Conservation (phyloP, 2,888 invertebrate genomes). For the Cataglyphis albicans region DNA sequence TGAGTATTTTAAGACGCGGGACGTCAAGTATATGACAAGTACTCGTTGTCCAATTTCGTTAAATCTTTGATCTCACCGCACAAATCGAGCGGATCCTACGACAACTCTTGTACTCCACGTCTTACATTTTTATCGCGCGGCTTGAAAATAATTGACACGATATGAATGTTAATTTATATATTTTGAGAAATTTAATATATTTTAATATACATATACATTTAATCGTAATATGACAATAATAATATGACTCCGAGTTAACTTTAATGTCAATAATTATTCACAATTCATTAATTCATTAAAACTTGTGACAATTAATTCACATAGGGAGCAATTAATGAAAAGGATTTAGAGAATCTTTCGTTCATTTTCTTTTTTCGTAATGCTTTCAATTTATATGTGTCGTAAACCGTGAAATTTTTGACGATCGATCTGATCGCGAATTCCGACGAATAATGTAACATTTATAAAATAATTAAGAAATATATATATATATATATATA, state of each 20-base stretch:
- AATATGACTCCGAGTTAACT: not conserved
- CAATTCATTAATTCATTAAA: not conserved
- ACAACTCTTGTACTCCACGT: conserved; percentile 31
- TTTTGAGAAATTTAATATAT: conserved; percentile 9
- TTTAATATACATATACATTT: not conserved
- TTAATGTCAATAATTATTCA: not conserved
- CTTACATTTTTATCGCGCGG: conserved; percentile 22
- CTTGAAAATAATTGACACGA: not conserved
- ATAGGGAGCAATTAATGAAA: not conserved
- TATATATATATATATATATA: too few species aligned
- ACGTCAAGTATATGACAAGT: conserved; percentile 41
- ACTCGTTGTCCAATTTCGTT: conserved; percentile 55
- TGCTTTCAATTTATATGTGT: not conserved
- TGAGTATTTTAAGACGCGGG: conserved; percentile 49
- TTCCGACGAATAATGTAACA: not conserved
- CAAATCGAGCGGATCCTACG: not conserved
- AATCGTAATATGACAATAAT: not conserved
- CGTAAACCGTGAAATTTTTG: not conserved
- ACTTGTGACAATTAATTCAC: not conserved
- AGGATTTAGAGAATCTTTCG: not conserved
- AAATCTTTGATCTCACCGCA: conserved; percentile 56
- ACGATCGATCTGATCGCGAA: conserved; percentile 5
- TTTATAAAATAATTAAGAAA: not conserved
- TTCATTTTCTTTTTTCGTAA: not conserved
- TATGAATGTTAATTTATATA: not conserved